Evolutionary conservation across 2,113 vertebrate species (phyloP).

Genomic region (Nerophis lumbriciformis): DNA sequence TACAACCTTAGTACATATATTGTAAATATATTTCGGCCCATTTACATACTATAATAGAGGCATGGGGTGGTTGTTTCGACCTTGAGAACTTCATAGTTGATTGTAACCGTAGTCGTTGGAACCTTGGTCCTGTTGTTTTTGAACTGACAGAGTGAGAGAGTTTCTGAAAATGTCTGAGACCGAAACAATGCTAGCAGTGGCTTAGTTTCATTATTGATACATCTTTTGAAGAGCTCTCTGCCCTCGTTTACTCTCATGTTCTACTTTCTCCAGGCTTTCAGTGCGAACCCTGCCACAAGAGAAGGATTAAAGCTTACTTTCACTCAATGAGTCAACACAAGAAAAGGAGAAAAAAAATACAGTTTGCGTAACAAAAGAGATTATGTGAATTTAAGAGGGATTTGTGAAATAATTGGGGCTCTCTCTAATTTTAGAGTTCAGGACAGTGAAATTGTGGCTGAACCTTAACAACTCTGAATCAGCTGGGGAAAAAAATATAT

Average conservation of each 20-base stretch:
- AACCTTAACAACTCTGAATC: constrained; percentile 26
- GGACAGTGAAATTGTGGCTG: constrained; percentile 34
- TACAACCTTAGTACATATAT: too few species aligned
- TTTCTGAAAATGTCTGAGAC: constrained; percentile 25
- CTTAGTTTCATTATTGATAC: constrained; percentile 39
- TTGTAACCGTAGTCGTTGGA: too few species aligned
- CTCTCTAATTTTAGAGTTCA: constrained; percentile 48
- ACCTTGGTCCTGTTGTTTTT: neutral
- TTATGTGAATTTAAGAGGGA: constrained; percentile 68
- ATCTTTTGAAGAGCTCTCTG: constrained; percentile 49
- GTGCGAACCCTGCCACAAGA: constrained; percentile 55
- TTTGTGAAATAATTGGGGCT: constrained; percentile 60
- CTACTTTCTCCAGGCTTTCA: constrained; percentile 46
- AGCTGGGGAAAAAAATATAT: constrained; percentile 8
- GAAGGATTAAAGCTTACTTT: constrained; percentile 66
- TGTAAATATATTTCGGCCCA: neutral
- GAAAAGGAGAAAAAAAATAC: neutral
- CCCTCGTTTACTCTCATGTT: constrained; percentile 39
- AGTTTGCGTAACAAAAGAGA: constrained; percentile 62
- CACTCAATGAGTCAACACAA: constrained; percentile 45
- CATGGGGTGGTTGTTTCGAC: too few species aligned
- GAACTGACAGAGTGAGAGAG: constrained; percentile 1
- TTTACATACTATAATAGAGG: neutral
- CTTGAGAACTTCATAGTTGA: too few species aligned
- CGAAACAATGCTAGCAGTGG: constrained; percentile 31